These are phyloP conservation scores for Martes flavigula DNA, from an alignment of 2,797 vertebrate genomes.

Conservation along the genomic window DNA sequence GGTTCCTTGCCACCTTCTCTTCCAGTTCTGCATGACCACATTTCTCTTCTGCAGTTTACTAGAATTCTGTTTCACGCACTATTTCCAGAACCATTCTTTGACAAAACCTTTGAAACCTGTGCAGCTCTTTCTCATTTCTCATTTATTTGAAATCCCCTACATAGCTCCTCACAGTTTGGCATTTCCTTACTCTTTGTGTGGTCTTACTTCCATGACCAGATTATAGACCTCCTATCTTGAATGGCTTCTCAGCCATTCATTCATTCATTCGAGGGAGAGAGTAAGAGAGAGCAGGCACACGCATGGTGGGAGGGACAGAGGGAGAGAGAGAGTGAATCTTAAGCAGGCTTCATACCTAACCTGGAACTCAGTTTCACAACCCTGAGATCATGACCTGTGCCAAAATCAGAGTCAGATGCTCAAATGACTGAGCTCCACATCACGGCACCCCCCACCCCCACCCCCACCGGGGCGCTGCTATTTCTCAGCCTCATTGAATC, in stretches of 20 bases:
- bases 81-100: not conserved
- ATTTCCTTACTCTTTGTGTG: not conserved
- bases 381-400: not conserved
- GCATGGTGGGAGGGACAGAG: not conserved
- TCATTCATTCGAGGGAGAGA: not conserved
- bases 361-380: not conserved
- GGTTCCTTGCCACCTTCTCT: not conserved
- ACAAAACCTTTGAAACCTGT: not conserved
- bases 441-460: rapidly evolving
- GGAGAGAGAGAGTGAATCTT: not conserved
- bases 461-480: not conserved
- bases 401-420: not conserved
- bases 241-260: not conserved
- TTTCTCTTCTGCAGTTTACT: not conserved
- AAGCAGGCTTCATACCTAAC: not conserved
- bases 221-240: not conserved
- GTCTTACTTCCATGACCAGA: not conserved
- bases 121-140: not conserved
- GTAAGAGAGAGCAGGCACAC: not conserved
- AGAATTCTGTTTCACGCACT: not conserved
- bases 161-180: not conserved
- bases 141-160: not conserved
- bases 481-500: not conserved
- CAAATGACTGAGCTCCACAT: not conserved
- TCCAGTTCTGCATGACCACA: not conserved